phyloP scores from a whole-genome alignment of 2,113 vertebrate genomes.

The Cinclus mexicanus region DNA sequence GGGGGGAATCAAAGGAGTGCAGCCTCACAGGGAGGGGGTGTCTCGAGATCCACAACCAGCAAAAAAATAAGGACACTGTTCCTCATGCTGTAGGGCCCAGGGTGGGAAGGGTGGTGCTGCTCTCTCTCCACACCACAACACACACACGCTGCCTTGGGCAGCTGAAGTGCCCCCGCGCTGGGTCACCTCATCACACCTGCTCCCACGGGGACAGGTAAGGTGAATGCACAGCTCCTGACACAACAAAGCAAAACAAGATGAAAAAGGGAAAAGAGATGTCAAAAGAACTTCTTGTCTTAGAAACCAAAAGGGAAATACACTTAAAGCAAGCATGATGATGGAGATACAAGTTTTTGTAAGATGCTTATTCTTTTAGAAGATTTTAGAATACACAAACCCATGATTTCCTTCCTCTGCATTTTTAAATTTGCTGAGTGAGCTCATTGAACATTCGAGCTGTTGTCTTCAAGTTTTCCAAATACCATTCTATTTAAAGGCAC shows the following conservation, averaged over 20 bases:
- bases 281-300: not conserved
- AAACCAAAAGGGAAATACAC: not conserved
- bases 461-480: slow-evolving; percentile 56
- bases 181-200: rapidly evolving
- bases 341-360: not conserved
- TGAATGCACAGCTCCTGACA: not conserved
- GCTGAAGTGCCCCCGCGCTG: not conserved
- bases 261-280: not conserved
- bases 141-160: not conserved
- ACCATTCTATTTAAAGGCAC: slow-evolving; percentile 66
- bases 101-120: not conserved
- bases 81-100: not conserved
- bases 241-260: not conserved
- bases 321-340: not conserved
- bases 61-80: rapidly evolving
- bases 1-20: not conserved
- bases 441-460: slow-evolving; percentile 53
- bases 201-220: not conserved
- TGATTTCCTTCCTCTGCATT: not conserved
- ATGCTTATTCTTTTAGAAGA: not conserved
- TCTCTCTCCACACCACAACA: not conserved
- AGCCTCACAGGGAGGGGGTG: not conserved
- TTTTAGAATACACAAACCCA: not conserved
- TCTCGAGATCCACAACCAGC: not conserved
- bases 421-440: slow-evolving; percentile 30